phyloP scores from a whole-genome alignment of 2,888 invertebrate genomes.

The Actias luna region DNA sequence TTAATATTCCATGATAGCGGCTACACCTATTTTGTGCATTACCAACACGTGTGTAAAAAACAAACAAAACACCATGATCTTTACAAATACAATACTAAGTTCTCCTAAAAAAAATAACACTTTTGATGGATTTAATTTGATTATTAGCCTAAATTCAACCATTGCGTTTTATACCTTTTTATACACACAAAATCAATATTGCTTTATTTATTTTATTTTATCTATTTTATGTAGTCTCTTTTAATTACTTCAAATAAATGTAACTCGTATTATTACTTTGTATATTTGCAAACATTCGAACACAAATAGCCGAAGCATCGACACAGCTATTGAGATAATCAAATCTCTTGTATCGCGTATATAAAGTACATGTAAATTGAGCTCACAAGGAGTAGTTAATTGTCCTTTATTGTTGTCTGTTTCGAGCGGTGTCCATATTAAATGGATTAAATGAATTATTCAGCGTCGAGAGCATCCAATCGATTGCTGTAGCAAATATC shows the following conservation, averaged over 20 bases:
- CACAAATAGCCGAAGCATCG: conserved; percentile 16
- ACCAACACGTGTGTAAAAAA: not conserved
- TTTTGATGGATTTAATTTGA: not conserved
- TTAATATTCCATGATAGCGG: too few relatives aligned
- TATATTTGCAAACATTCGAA: conserved; percentile 3
- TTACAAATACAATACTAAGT: not conserved
- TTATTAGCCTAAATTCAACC: too few relatives aligned
- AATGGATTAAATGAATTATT: conserved; percentile 78
- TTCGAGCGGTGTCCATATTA: conserved; percentile 50
- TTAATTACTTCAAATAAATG: conserved; percentile 4
- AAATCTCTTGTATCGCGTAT: conserved; percentile 31
- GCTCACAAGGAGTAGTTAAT: conserved; percentile 37
- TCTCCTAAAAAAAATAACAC: not conserved
- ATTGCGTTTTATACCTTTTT: too few relatives aligned
- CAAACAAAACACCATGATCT: not conserved
- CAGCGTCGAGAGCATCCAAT: conserved; percentile 54
- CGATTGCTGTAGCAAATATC: conserved; percentile 35
- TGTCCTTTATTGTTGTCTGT: conserved; percentile 40
- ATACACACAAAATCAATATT: too few relatives aligned
- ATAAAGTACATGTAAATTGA: conserved; percentile 42
- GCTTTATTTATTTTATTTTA: too few relatives aligned
- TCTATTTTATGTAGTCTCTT: not conserved
- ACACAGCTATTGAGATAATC: conserved; percentile 19
- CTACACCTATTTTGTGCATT: too few relatives aligned
- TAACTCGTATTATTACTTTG: conserved; percentile 31